Evolutionary conservation across 2,888 invertebrate genomes (phyloP), one percentile per base, ranked within the genome.

Genomic region (Sarcophaga rosellei): DNA sequence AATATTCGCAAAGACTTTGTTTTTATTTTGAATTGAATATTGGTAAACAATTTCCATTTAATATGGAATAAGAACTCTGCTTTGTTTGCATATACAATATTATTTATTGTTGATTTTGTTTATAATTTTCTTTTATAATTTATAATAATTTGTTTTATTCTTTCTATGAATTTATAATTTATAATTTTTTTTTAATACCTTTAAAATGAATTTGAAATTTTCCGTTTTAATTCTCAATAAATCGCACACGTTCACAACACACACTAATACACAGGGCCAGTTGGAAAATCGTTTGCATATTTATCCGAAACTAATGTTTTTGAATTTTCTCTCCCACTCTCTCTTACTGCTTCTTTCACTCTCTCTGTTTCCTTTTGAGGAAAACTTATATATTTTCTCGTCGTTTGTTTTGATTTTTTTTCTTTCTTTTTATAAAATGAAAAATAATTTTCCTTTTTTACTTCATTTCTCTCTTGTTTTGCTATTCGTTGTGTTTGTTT

Each of bases 201-300:
- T 86, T 65, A 45, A 70, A 66, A 62, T 23, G 21, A 45, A 74
- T 66, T 81, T 84, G 77, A 78, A 83, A 81, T 78, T 80, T 57
- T 77, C 73, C 76, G 59, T 23, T 68, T 65, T 74, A 69, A 69
- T 73, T 69, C 77, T 59, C 47, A 61, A 69, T 61, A 81, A 81
- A 81, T 74, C 81, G 68, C 62, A 69, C 69, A 69, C 20, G 44
- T 45, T 45, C 47, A 80, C 17, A 25, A 25, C n/a, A 61, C 45
- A 73, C 25, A 59, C 66, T n/a, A 47, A 4, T 10, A 20, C n/a
- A 47, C n/a, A 68, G 21, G 61, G 45, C 3, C 63, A 44, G 44
- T 68, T 62, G 63, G 23, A 59, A 82, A 82, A 59, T 72, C 59
- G 61, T 77, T 68, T 62, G 45, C 65, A 65, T 61, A 61, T 76